Conservation (phyloP, 2,888 invertebrate species). For the Troglohyphantes excavatus region DNA sequence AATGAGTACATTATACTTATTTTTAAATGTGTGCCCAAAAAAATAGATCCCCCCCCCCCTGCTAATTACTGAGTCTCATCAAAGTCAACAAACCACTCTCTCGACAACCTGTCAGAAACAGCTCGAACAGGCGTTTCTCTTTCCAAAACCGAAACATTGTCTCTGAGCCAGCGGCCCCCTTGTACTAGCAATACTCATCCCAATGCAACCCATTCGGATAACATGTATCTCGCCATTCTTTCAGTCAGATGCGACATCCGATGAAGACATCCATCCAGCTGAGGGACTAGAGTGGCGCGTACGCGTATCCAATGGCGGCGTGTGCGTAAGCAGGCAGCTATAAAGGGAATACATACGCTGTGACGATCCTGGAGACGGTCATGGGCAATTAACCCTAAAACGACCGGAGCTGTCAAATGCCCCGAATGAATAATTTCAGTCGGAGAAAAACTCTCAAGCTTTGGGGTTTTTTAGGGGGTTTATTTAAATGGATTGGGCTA, state of each 20-base stretch:
- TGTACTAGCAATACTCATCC: neutral
- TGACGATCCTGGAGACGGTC: constrained; percentile 14
- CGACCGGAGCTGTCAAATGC: constrained; percentile 2
- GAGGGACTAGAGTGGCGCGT: neutral
- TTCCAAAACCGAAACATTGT: neutral
- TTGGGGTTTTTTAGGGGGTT: no score
- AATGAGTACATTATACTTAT: no score
- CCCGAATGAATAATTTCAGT: constrained; percentile 7
- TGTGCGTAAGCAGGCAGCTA: constrained; percentile 35
- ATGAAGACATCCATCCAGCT: constrained; percentile 7
- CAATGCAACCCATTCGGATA: neutral
- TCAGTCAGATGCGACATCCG: constrained; percentile 1
- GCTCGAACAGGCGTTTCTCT: no score
- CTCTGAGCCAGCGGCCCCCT: neutral
- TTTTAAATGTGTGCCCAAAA: no score
- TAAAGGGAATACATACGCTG: neutral
- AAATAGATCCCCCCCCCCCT: no score
- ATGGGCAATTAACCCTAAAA: constrained; percentile 30
- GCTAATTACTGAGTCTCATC: no score
- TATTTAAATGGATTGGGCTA: no score
- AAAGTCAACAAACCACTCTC: no score
- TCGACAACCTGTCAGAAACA: no score
- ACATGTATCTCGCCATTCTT: constrained; percentile 9
- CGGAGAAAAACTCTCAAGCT: neutral
- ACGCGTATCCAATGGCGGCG: constrained; percentile 12